Evolutionary conservation across 1,140 invertebrate species (phyloP), one percentile per base, ranked within the genome.

Genomic region (Leptinotarsa defecta): DNA sequence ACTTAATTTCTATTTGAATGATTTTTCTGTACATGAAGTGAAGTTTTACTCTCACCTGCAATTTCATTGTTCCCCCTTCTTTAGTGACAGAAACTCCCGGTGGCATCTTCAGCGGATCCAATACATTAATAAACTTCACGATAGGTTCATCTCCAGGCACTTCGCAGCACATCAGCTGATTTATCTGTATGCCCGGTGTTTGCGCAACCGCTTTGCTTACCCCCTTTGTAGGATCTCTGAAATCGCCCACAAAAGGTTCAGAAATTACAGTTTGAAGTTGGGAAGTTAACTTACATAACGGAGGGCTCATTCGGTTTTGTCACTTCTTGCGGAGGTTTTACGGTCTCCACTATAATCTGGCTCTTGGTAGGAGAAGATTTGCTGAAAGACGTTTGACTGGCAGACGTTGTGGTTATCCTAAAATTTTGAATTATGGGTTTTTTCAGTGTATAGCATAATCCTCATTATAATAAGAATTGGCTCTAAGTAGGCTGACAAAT

Each of bases 281-380:
- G 2, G 52, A 57, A 57, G 17, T 63, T 68, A 1, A 68, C 65
- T 68, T 68, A 68, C 65, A 68, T n/a, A 11, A 24, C 27, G n/a
- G 17, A 8, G 13, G 27, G n/a, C 15, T 27, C 65, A n/a, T 27
- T 68, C 15, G 65, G 5, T 52, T 70, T 70, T n/a, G 68, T 27
- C 5, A 48, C 43, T 48, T 70, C 68, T 68, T 79, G 15, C 8
- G 75, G 61, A 61, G 76, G 78, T 72, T 78, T 79, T 65, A 80
- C 75, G 48, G 81, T 81, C 85, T 96, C 95, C 48, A 96, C 92
- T 5, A 94, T 88, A 77, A 96, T 96, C 62, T 91, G 91, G 81
- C 93, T 95, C 84, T 94, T 94, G 27, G 89, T 89, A 82, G 94
- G 93, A 2, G 91, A 92, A 1, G 92, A 93, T 49, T 91, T 93